phyloP scores from a whole-genome alignment of 2,797 vertebrate genomes.

The Gobionotothen gibberifrons region DNA sequence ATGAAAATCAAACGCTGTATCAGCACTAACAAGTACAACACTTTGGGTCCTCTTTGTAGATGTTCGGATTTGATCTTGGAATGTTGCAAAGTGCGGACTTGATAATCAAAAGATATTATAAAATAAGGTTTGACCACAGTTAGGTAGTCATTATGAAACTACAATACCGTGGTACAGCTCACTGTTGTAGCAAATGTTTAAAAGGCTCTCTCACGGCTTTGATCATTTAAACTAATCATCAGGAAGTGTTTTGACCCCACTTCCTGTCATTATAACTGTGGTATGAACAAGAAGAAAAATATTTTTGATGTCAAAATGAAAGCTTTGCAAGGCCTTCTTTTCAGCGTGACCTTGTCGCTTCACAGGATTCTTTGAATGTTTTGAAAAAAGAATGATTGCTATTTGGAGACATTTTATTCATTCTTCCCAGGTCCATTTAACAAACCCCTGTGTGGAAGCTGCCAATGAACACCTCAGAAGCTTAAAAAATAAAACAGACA shows the following conservation, averaged over 20 bases:
- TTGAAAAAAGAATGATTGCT: slow-evolving; percentile 23
- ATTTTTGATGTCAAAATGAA: not conserved
- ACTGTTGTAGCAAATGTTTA: slow-evolving; percentile 7
- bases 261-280: not conserved
- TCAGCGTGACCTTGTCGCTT: slow-evolving; percentile 16
- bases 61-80: slow-evolving; percentile 24
- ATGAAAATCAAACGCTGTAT: slow-evolving; percentile 51
- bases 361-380: slow-evolving; percentile 24
- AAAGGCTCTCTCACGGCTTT: slow-evolving; percentile 1
- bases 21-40: slow-evolving; percentile 50
- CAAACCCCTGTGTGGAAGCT: slow-evolving; percentile 41
- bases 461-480: slow-evolving; percentile 68
- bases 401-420: slow-evolving; percentile 42
- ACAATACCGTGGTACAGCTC: not conserved
- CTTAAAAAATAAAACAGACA: slow-evolving; percentile 40
- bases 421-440: slow-evolving; percentile 44
- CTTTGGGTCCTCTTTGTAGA: slow-evolving; percentile 38
- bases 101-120: slow-evolving; percentile 45
- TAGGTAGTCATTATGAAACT: not conserved
- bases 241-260: slow-evolving; percentile 26
- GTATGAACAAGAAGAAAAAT: not conserved
- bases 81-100: slow-evolving; percentile 6
- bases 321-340: slow-evolving; percentile 15
- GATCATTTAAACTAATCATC: slow-evolving; percentile 26
- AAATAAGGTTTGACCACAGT: slow-evolving; percentile 22